These are phyloP conservation scores for Acromyrmex charruanus DNA, from an alignment of 1,140 invertebrate species.

Conservation along the genomic window DNA sequence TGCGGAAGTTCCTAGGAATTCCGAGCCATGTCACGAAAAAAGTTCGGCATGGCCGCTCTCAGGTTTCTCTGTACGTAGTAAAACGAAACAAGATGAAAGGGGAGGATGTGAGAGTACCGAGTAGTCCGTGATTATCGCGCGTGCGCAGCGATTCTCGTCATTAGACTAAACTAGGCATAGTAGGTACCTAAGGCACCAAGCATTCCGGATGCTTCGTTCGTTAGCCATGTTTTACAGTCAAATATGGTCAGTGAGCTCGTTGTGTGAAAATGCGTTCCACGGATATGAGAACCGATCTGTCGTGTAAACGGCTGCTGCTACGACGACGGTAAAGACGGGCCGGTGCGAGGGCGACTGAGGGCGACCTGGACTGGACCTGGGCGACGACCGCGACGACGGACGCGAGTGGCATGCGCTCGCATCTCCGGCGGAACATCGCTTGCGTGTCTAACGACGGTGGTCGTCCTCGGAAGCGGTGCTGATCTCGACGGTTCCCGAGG, in stretches of 20 bases:
- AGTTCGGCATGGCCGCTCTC: too few relatives aligned
- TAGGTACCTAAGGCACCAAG: too few relatives aligned
- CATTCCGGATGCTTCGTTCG: constrained; percentile 52
- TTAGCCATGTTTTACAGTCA: constrained; percentile 68
- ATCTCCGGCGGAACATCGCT: constrained; percentile 60
- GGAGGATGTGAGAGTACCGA: too few relatives aligned
- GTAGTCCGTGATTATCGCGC: too few relatives aligned
- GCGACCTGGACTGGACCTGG: too few relatives aligned
- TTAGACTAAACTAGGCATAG: too few relatives aligned
- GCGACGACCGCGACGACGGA: constrained; percentile 35
- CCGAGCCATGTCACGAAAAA: too few relatives aligned
- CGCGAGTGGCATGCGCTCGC: constrained; percentile 70
- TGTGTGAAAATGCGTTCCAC: constrained; percentile 65
- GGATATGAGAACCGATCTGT: constrained; percentile 39
- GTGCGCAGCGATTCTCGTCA: too few relatives aligned
- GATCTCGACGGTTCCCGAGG: constrained; percentile 45
- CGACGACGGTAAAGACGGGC: constrained; percentile 31
- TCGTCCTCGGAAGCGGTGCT: constrained; percentile 61
- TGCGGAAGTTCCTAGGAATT: too few relatives aligned
- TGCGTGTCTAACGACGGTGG: constrained; percentile 61
- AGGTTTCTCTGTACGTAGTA: too few relatives aligned
- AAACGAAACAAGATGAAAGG: too few relatives aligned
- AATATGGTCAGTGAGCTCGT: constrained; percentile 53
- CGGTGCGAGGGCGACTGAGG: constrained; percentile 32
- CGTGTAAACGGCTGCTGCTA: constrained; percentile 35